These are phyloP conservation scores for Vanessa atalanta DNA, from an alignment of 1,140 invertebrate species.

Conservation along the genomic window DNA sequence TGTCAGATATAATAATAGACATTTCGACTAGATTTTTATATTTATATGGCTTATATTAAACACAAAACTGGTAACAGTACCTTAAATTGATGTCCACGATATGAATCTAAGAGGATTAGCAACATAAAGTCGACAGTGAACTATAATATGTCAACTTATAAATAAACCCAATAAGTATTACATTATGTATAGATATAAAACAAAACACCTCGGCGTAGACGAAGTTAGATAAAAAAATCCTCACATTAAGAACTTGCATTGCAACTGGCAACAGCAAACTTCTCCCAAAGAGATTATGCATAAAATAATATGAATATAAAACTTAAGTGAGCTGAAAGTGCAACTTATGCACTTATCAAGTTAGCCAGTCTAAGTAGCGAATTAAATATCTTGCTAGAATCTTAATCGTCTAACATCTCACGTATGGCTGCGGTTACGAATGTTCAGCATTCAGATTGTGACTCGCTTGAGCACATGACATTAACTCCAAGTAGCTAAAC, in stretches of 20 bases:
- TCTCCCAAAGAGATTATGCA: conserved; percentile 7
- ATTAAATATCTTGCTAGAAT: conserved; percentile 45
- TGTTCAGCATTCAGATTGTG: conserved; percentile 41
- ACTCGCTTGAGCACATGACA: conserved; percentile 25
- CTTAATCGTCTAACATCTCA: conserved; percentile 46
- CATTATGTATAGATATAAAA: not conserved
- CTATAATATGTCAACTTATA: too few species aligned
- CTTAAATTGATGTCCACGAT: too few species aligned
- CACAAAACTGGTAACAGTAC: too few species aligned
- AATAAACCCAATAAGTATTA: too few species aligned
- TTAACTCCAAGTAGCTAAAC: not conserved
- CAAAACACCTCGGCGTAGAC: not conserved
- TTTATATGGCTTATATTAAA: too few species aligned
- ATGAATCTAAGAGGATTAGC: too few species aligned
- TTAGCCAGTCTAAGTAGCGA: conserved; percentile 38
- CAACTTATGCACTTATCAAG: conserved; percentile 29
- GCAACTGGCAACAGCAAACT: not conserved
- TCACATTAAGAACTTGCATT: conserved; percentile 1
- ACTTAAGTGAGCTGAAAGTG: conserved; percentile 22
- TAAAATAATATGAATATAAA: conserved; percentile 28
- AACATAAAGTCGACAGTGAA: too few species aligned
- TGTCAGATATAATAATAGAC: not conserved
- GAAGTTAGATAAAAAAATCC: conserved; percentile 4
- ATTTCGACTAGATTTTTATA: not conserved
- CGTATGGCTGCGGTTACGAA: conserved; percentile 44